Base-by-base conservation (phyloP, 2,888 invertebrate species). In the Melieria crassipennis region DNA sequence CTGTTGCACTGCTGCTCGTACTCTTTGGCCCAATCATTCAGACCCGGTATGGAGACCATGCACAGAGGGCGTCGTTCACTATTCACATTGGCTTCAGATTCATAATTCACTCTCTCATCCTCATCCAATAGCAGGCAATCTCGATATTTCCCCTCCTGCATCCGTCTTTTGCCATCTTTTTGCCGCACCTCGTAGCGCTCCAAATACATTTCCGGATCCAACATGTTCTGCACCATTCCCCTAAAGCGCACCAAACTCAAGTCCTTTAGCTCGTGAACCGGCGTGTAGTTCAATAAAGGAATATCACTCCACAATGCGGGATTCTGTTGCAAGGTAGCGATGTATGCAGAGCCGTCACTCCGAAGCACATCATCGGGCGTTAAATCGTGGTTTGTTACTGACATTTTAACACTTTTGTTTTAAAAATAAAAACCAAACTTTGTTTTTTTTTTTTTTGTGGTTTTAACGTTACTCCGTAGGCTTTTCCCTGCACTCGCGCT, bases 221-320 rank as follows among this genome's bases (percentile, higher is more conserved):
- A 91, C 93, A 96, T 96, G 82, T 97, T 96, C 84, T 97, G 97
- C 50, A 97, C 88, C 96, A 97, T 97, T 9, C 97, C 95, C 9
- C 92, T 89, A 85, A 95, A 96, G 16, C 93, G 89, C 0, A 96
- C 94, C 66, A 97, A 81, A 3, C 90, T 89, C n/a, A 90, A 89
- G 78, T 94, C 91, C 56, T 88, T 88, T 1, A 95, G 84, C 73
- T 90, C 87, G 80, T 94, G 91, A 1, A 91, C 84, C 0, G 91
- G 89, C 67, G 90, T 89, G 69, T 89, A 89, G 82, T 96, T 94
- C 61, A 96, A 83, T 42, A 92, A 87, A 10, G 96, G 95, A 78
- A 96, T 90, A 16, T 79, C 75, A 46, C 85, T 79, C 86, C 87
- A 88, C 70, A 78, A 76, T 1, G 73, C 76, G 3, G 79, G 72